Percentiles rank a stretch among this genome's conserved stretches.
These are phyloP conservation scores for Merops nubicus DNA, from an alignment of 2,113 vertebrate species.

Conservation along the genomic window DNA sequence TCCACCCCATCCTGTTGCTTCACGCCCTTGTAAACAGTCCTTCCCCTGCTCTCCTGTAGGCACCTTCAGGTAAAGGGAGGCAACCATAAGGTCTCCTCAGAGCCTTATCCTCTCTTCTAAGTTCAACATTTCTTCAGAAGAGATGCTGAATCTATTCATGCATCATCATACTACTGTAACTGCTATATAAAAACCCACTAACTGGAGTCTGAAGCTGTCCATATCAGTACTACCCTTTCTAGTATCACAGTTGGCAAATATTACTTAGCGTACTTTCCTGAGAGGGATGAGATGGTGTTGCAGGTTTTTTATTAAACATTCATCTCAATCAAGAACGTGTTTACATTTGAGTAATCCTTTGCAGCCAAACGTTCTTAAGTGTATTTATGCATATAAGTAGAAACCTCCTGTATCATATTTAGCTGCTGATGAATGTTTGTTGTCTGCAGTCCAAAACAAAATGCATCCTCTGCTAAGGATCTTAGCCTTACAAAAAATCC, in stretches of 20 bases:
- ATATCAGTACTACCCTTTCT: neutral
- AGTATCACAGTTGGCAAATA: neutral
- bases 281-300: neutral
- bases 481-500: neutral
- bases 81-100: no score
- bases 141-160: neutral
- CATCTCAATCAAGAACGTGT: neutral
- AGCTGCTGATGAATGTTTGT: neutral
- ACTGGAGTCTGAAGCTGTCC: neutral
- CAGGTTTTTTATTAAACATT: neutral
- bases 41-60: no score
- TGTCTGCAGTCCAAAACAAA: neutral
- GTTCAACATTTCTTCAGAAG: neutral
- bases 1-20: no score
- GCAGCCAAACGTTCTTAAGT: neutral
- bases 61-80: no score
- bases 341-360: neutral
- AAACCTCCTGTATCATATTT: neutral
- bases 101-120: no score
- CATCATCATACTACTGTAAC: neutral
- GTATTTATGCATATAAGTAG: neutral
- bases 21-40: no score
- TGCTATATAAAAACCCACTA: neutral
- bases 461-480: neutral
- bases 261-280: neutral